These are phyloP conservation scores for Himalopsyche japonica DNA, from an alignment of 2,888 invertebrate genomes.

Conservation along the genomic window DNA sequence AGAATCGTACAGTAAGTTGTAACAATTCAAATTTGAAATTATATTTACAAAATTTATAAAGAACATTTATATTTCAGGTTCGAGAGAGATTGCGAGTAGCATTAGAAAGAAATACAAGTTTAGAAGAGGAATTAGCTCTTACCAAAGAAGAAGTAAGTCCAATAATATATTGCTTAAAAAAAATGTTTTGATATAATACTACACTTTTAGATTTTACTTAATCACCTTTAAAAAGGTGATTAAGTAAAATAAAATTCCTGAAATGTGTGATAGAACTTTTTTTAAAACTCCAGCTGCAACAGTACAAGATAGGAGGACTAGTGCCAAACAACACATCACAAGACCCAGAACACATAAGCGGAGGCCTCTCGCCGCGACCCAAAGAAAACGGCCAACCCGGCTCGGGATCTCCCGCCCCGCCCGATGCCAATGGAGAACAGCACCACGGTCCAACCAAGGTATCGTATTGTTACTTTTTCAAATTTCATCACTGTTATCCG, in stretches of 20 bases:
- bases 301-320: constrained; percentile 75
- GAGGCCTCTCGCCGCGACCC: constrained; percentile 57
- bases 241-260: too few species aligned
- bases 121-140: constrained; percentile 94
- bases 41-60: too few species aligned
- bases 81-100: constrained; percentile 95
- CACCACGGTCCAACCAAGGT: constrained; percentile 58
- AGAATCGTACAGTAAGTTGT: too few species aligned
- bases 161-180: too few species aligned
- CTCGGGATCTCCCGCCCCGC: constrained; percentile 62
- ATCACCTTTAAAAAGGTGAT: too few species aligned
- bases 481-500: too few species aligned
- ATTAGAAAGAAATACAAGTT: constrained; percentile 90
- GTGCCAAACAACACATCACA: constrained; percentile 60
- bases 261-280: too few species aligned
- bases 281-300: constrained; percentile 69
- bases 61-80: constrained; percentile 65
- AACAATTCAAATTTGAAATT: too few species aligned
- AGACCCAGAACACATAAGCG: constrained; percentile 45
- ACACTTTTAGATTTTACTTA: too few species aligned
- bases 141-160: constrained; percentile 92
- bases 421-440: constrained; percentile 61
- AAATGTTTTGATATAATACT: too few species aligned
- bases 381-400: constrained; percentile 80
- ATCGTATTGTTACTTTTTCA: constrained; percentile 27